Evolutionary conservation across 2,113 vertebrate genomes (phyloP), one percentile per base, ranked within the genome.

Genomic region (Etheostoma cragini): DNA sequence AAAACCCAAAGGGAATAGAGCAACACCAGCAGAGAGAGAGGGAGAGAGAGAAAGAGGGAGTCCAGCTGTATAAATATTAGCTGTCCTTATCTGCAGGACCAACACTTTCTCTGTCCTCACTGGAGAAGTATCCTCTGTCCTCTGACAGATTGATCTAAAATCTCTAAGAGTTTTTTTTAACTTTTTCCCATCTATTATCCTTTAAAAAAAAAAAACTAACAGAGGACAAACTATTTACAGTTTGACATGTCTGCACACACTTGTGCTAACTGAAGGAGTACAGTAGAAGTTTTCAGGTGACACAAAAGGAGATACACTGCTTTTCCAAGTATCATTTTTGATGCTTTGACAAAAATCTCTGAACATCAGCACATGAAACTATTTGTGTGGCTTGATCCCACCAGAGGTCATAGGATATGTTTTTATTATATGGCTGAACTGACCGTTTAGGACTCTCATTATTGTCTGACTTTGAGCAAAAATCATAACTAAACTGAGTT

Each of bases 61-160:
- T 70, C 78, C 88, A 91, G 91, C 91, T 90, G 88, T 60, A 70
- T 82, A 88, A 91, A 91, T 77, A 91, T 70, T 61, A 79, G 72
- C 82, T 6, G 60, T 72, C 56, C 79, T 89, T 85, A 87, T 87
- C 87, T 79, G 75, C 65, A 65, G 58, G 50, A 68, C 58, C 69
- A 87, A 82, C 75, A 78, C 54, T 64, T 69, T 19, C 54, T 71
- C 56, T 53, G 70, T 82, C 57, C 70, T 66, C 65, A 64, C 46
- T 5, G 19, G 10, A 53, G 26, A 58, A 38, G 35, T 42, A 47
- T 38, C 45, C 30, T 42, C 19, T 75, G 52, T 62, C 11, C 38
- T 22, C 12, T 50, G 8, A 72, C 56, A 60, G 38, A 60, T 62
- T 21, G 7, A 60, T 46, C 42, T 17, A 6, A 24, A 16, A 11